Percentiles rank a stretch among this genome's conserved stretches.
Conservation (phyloP, 2,797 vertebrate species). For the Coreius guichenoti region DNA sequence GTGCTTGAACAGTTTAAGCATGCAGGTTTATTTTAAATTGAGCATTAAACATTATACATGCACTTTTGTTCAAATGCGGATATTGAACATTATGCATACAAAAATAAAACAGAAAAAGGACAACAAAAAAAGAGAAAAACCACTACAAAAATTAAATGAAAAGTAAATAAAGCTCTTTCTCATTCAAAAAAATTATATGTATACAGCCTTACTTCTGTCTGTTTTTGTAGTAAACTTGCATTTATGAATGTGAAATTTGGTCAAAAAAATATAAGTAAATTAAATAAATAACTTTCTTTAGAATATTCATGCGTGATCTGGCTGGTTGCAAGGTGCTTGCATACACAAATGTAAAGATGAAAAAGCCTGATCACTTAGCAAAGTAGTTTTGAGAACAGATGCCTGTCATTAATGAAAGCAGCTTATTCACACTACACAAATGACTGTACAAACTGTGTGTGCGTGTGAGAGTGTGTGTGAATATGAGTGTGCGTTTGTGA, state of each 20-base stretch:
- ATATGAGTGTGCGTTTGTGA: too few relatives aligned
- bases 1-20: neutral
- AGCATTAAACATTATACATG: neutral
- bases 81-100: neutral
- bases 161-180: neutral
- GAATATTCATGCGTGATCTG: too few relatives aligned
- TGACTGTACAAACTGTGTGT: slow-evolving; percentile 17
- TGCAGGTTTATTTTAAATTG: neutral
- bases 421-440: neutral
- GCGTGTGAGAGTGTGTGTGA: fast-evolving
- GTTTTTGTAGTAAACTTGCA: neutral
- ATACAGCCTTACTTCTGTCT: neutral
- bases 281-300: too few relatives aligned
- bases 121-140: neutral
- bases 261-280: neutral
- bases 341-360: neutral
- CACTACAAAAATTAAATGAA: too few relatives aligned
- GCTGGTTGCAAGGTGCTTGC: neutral
- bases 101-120: neutral
- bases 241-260: neutral
- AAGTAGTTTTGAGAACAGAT: neutral
- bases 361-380: neutral
- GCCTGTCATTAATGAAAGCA: neutral
- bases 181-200: neutral
- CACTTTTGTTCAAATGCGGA: neutral